Percentiles rank a stretch among this genome's conserved stretches.
These are phyloP conservation scores for Gibbula magus DNA, from an alignment of 2,888 invertebrate genomes.

Conservation along the genomic window DNA sequence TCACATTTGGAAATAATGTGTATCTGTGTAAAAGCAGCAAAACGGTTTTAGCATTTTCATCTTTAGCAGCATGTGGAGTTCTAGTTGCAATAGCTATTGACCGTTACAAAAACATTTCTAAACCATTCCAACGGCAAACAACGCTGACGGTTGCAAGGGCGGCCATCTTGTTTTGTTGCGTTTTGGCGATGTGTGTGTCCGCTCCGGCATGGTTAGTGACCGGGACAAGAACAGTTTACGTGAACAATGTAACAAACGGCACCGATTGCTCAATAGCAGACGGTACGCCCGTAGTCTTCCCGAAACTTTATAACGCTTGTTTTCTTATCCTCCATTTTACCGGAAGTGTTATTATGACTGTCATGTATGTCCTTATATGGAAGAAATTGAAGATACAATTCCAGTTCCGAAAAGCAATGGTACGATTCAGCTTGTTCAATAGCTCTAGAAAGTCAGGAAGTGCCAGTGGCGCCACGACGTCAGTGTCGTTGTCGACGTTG, in stretches of 20 bases:
- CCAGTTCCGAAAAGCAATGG: background rate
- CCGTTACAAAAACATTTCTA: background rate
- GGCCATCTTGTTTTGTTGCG: background rate
- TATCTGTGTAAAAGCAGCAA: background rate
- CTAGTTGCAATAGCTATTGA: background rate
- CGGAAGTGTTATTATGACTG: background rate
- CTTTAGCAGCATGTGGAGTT: background rate
- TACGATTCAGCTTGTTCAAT: background rate
- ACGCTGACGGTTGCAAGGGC: background rate
- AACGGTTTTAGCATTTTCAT: background rate
- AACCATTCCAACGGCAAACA: background rate
- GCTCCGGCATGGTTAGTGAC: background rate
- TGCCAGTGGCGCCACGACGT: too few species aligned
- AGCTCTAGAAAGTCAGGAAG: too few species aligned
- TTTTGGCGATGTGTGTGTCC: background rate
- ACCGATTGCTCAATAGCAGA: background rate
- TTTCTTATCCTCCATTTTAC: background rate
- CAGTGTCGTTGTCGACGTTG: too few species aligned
- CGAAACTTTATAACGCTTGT: background rate
- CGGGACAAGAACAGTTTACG: background rate
- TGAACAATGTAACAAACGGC: background rate
- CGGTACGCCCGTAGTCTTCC: background rate
- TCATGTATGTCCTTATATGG: background rate
- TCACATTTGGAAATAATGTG: background rate
- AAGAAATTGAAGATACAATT: background rate